Percentiles rank a stretch among this genome's conserved stretches.
These are phyloP conservation scores for Hedychridium roseum DNA, from an alignment of 2,888 invertebrate genomes.

Conservation along the genomic window DNA sequence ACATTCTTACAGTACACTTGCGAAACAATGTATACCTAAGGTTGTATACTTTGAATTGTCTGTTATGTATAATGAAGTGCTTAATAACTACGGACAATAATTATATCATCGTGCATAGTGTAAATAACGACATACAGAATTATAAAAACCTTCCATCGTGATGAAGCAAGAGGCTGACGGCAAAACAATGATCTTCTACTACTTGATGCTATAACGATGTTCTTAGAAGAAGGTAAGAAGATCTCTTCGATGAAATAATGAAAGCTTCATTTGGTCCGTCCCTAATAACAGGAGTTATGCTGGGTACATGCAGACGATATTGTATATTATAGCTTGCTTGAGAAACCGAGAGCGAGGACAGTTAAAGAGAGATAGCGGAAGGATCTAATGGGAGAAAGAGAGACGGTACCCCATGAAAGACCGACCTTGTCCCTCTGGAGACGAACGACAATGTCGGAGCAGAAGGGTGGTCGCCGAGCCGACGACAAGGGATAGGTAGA, in stretches of 20 bases:
- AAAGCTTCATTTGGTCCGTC: constrained; percentile 37
- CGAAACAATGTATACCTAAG: too few relatives aligned
- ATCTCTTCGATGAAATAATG: constrained; percentile 33
- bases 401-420: constrained; percentile 17
- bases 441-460: constrained; percentile 22
- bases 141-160: too few relatives aligned
- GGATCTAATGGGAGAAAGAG: constrained; percentile 9
- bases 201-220: constrained; percentile 30
- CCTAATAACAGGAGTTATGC: constrained; percentile 43
- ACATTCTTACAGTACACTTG: too few relatives aligned
- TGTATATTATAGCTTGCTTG: too few relatives aligned
- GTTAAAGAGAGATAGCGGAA: constrained; percentile 12
- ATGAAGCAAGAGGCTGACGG: too few relatives aligned
- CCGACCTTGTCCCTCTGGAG: constrained; percentile 16
- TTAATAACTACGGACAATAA: too few relatives aligned
- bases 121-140: too few relatives aligned
- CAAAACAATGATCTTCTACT: constrained; percentile 27
- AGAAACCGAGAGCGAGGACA: constrained; percentile 42
- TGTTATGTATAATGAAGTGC: too few relatives aligned
- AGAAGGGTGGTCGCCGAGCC: constrained; percentile 23
- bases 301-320: constrained; percentile 45
- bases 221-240: constrained; percentile 21
- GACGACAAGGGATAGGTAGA: neutral
- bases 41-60: too few relatives aligned
- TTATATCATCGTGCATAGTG: too few relatives aligned